These are phyloP conservation scores for Rhabdomys pumilio DNA, from an alignment of 2,797 vertebrate species.

Conservation along the genomic window DNA sequence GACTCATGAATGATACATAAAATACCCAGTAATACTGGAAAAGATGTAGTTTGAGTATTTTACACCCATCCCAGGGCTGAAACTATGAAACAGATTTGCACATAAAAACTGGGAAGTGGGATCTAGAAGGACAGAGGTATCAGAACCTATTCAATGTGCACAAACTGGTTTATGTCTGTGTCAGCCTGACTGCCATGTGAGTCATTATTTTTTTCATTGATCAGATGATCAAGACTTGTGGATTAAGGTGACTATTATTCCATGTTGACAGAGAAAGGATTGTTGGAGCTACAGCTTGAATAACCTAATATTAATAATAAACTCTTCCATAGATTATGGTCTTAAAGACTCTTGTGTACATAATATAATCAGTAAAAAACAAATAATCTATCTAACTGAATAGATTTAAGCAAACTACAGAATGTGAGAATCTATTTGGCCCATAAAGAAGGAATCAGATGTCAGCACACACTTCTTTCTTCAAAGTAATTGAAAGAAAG, in stretches of 20 bases:
- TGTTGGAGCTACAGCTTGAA: background rate
- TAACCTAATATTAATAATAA: background rate
- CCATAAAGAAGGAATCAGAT: background rate
- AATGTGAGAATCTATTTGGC: background rate
- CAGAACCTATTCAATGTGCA: fast-evolving
- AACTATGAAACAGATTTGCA: fast-evolving
- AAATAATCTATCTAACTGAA: background rate
- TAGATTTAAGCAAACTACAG: background rate
- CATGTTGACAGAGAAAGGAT: background rate
- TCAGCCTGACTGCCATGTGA: fast-evolving
- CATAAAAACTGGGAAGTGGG: fast-evolving
- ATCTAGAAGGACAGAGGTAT: fast-evolving
- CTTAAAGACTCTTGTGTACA: background rate
- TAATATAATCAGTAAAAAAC: background rate
- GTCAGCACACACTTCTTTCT: background rate
- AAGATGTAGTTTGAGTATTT: background rate
- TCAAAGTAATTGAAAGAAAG: background rate
- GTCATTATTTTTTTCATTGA: background rate
- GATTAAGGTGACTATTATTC: background rate
- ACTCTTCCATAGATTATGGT: background rate
- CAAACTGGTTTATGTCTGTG: fast-evolving
- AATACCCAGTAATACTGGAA: background rate
- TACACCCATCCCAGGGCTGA: fast-evolving
- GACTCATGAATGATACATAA: background rate
- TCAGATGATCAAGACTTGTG: background rate